Percentiles rank a stretch among this genome's conserved stretches.
Evolutionary conservation across 1,140 invertebrate species (phyloP).

Genomic region (Meloidogyne exigua): DNA sequence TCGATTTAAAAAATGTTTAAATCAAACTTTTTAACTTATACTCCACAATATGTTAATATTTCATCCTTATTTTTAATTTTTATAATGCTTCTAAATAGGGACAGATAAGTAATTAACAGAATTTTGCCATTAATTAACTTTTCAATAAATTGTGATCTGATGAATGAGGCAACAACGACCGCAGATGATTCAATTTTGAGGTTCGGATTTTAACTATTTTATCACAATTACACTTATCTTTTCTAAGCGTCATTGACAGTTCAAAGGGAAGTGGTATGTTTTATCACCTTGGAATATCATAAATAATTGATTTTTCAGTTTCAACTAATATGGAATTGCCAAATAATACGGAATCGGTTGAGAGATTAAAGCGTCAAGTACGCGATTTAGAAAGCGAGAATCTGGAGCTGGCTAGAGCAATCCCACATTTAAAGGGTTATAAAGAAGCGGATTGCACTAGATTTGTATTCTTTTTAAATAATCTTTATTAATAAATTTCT

Average conservation of each 20-base stretch:
- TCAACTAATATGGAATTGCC: background rate
- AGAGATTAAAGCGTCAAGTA: background rate
- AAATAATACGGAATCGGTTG: background rate
- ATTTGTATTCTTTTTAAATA: background rate
- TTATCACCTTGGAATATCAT: background rate
- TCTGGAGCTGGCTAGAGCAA: conserved; percentile 11
- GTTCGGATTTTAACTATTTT: background rate
- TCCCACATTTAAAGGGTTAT: conserved; percentile 9
- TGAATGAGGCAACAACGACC: background rate
- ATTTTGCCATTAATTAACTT: background rate
- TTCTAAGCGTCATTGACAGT: no score
- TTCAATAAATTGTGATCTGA: background rate
- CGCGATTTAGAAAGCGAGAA: conserved; percentile 20
- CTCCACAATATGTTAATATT: no score
- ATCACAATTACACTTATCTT: background rate
- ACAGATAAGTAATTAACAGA: no score
- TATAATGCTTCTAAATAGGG: no score
- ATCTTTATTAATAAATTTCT: background rate
- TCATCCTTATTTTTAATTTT: no score
- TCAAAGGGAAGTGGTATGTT: background rate
- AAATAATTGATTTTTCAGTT: background rate
- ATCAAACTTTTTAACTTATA: no score
- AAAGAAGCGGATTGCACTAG: conserved; percentile 13
- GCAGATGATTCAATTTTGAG: background rate
- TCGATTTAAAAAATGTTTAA: no score